A percentile compares a stretch with the other conserved stretches of the same genome.
Evolutionary conservation across 2,888 invertebrate species (phyloP).

Genomic region (Ormyrus pomaceus): DNA sequence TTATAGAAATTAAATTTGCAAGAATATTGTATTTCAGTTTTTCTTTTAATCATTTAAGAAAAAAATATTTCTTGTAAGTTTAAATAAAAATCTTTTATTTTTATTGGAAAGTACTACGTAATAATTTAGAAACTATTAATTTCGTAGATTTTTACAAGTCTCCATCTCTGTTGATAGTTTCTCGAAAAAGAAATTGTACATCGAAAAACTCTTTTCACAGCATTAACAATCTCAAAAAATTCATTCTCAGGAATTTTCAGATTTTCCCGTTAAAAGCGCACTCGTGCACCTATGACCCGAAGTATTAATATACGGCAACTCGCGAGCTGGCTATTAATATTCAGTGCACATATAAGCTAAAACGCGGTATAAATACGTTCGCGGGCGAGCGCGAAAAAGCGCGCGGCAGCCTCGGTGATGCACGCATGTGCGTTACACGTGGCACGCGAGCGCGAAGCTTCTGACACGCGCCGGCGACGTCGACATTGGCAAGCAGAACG

Average conservation of each 20-base stretch:
- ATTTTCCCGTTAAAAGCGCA: background rate
- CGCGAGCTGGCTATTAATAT: conserved; percentile 19
- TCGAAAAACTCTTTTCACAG: too few species aligned
- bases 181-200: too few species aligned
- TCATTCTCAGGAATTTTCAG: background rate
- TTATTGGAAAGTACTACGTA: too few species aligned
- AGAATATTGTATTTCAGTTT: too few species aligned
- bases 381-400: conserved; percentile 5
- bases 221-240: too few species aligned
- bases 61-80: too few species aligned
- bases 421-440: conserved; percentile 44
- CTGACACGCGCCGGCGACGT: background rate
- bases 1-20: too few species aligned
- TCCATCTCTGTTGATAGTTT: too few species aligned
- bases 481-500: background rate
- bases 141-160: too few species aligned
- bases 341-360: background rate
- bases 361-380: conserved; percentile 26
- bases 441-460: background rate
- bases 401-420: background rate
- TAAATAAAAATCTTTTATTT: too few species aligned
- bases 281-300: background rate
- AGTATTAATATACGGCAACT: conserved; percentile 18
- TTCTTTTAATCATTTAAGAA: too few species aligned
- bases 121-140: too few species aligned